These are phyloP conservation scores for Poeciliopsis paucimaculata DNA, from an alignment of 2,797 vertebrate genomes.

Conservation along the genomic window DNA sequence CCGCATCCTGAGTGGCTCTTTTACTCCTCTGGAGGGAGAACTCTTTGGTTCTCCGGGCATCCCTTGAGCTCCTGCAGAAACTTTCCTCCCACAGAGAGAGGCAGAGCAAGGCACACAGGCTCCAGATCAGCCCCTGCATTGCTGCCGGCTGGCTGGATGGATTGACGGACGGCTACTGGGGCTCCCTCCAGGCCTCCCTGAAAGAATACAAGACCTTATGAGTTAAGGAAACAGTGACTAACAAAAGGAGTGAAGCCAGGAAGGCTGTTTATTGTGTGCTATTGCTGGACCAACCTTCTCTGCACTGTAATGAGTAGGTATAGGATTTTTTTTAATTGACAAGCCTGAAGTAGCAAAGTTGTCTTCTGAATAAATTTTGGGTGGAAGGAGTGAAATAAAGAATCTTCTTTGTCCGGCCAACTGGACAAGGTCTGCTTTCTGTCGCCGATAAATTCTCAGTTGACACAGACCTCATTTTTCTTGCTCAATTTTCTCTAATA, in stretches of 20 bases:
- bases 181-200: slow-evolving; percentile 58
- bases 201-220: slow-evolving; percentile 39
- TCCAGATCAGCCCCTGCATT: slow-evolving; percentile 87
- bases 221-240: slow-evolving; percentile 16
- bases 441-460: slow-evolving; percentile 36
- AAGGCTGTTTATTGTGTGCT: slow-evolving; percentile 22
- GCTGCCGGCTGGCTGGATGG: slow-evolving; percentile 57
- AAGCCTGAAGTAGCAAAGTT: slow-evolving; percentile 19
- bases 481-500: slow-evolving; percentile 11
- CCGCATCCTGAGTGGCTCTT: slow-evolving; percentile 72
- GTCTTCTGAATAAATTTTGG: slow-evolving; percentile 29
- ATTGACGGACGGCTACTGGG: slow-evolving; percentile 55
- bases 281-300: slow-evolving; percentile 13
- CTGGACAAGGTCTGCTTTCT: slow-evolving; percentile 54
- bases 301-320: slow-evolving; percentile 13
- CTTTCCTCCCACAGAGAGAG: slow-evolving; percentile 77
- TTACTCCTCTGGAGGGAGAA: slow-evolving; percentile 62
- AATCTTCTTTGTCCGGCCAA: slow-evolving; percentile 40
- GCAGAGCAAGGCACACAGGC: slow-evolving; percentile 82
- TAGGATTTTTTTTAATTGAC: slow-evolving; percentile 10
- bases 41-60: slow-evolving; percentile 69
- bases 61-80: slow-evolving; percentile 78
- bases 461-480: slow-evolving; percentile 37
- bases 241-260: slow-evolving; percentile 31
- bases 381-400: slow-evolving; percentile 45